A percentile compares a stretch with the other conserved stretches of the same genome.
phyloP scores from a whole-genome alignment of 2,888 invertebrate genomes.

The Hydroisotoma schaefferi region DNA sequence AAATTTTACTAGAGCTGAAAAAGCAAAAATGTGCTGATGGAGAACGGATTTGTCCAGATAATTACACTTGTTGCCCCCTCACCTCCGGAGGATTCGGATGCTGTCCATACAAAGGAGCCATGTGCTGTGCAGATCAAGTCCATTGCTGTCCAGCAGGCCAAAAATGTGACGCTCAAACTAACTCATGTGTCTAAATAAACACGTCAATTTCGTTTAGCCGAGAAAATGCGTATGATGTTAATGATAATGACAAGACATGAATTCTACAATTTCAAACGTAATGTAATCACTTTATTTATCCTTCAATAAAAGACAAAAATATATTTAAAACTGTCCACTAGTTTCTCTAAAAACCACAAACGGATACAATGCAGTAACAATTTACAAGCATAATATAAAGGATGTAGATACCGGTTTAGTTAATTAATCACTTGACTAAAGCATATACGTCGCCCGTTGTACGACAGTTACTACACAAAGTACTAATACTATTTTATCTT shows the following conservation, averaged over 20 bases:
- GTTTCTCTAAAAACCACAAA: too few relatives aligned
- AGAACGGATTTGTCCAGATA: slow-evolving; percentile 19
- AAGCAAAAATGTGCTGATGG: slow-evolving; percentile 23
- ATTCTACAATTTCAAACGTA: too few relatives aligned
- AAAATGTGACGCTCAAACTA: slow-evolving; percentile 9
- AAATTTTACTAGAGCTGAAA: background rate
- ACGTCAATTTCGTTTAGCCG: background rate
- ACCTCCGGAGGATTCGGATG: slow-evolving; percentile 20
- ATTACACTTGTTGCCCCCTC: slow-evolving; percentile 29
- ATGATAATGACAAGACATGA: background rate
- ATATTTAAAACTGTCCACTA: too few relatives aligned
- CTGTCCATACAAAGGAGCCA: slow-evolving; percentile 27
- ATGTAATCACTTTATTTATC: too few relatives aligned
- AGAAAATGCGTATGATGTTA: background rate
- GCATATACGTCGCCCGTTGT: too few relatives aligned
- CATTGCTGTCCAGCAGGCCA: slow-evolving; percentile 32
- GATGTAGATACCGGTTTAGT: too few relatives aligned
- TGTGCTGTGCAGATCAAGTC: slow-evolving; percentile 27
- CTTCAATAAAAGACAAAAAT: too few relatives aligned
- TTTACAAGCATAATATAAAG: too few relatives aligned
- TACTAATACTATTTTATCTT: too few relatives aligned
- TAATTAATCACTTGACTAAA: too few relatives aligned
- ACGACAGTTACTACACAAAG: too few relatives aligned
- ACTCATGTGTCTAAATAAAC: background rate
- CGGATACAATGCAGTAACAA: too few relatives aligned